phyloP scores from a whole-genome alignment of 2,888 invertebrate genomes.

The Clanis bilineata region DNA sequence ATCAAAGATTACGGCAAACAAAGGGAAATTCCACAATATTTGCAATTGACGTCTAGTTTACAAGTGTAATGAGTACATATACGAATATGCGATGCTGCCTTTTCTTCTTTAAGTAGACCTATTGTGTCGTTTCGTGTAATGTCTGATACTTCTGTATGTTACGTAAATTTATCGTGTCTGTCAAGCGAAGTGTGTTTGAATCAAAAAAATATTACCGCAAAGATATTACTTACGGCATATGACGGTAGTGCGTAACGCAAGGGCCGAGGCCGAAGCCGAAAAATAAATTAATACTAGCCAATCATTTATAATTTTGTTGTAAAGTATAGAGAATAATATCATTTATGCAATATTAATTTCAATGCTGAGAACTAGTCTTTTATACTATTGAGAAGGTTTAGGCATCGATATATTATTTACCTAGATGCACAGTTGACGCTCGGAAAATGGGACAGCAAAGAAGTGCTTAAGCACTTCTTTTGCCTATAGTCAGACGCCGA shows the following conservation, averaged over 20 bases:
- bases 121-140: not conserved
- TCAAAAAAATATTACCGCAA: not conserved
- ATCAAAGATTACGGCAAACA: too few relatives aligned
- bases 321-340: too few relatives aligned
- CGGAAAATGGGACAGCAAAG: too few relatives aligned
- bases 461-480: too few relatives aligned
- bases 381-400: too few relatives aligned
- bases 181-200: not conserved
- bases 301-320: not conserved
- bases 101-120: not conserved
- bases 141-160: not conserved
- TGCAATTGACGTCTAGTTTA: too few relatives aligned
- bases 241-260: not conserved
- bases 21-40: too few relatives aligned
- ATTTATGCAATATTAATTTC: too few relatives aligned
- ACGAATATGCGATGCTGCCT: not conserved
- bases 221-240: not conserved
- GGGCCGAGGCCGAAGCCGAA: not conserved
- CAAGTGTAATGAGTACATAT: not conserved
- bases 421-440: too few relatives aligned
- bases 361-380: too few relatives aligned
- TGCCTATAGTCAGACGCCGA: too few relatives aligned
- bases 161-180: not conserved
- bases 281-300: not conserved
- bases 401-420: too few relatives aligned